Conservation (phyloP, 2,797 vertebrate species). For the Telmatherina bonti region DNA sequence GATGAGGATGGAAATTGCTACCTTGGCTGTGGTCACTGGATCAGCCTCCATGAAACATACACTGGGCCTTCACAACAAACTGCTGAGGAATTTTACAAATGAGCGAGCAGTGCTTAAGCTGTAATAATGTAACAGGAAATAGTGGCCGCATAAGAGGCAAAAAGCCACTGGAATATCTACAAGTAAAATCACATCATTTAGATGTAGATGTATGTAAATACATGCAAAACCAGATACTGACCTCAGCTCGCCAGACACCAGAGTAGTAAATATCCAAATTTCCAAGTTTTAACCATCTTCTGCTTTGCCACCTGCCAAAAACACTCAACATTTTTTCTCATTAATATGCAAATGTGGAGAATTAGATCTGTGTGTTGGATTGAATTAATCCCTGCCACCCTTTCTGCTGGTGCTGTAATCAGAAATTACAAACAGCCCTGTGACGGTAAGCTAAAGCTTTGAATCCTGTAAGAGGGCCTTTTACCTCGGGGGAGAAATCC, state of each 20-base stretch:
- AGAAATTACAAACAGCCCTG: constrained; percentile 84
- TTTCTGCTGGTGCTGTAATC: constrained; percentile 80
- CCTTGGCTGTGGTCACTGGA: constrained; percentile 2
- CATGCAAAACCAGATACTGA: constrained; percentile 80
- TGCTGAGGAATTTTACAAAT: constrained; percentile 25
- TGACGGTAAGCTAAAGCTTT: constrained; percentile 75
- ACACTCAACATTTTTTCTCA: constrained; percentile 77
- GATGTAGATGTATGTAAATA: constrained; percentile 82
- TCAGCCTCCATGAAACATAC: neutral
- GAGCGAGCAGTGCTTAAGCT: constrained; percentile 27
- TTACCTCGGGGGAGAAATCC: constrained; percentile 78
- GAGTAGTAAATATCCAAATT: constrained; percentile 78
- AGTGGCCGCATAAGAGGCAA: constrained; percentile 35
- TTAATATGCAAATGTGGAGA: constrained; percentile 86
- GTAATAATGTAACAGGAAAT: constrained; percentile 51
- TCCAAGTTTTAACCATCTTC: constrained; percentile 72
- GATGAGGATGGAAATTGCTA: neutral
- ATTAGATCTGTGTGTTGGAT: constrained; percentile 82
- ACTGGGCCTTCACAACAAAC: constrained; percentile 4
- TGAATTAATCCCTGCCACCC: constrained; percentile 84
- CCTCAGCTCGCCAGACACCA: constrained; percentile 76
- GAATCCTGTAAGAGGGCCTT: constrained; percentile 74
- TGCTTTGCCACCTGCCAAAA: constrained; percentile 78
- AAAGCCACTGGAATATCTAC: constrained; percentile 60
- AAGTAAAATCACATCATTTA: constrained; percentile 60